Conservation (phyloP, 2,797 vertebrate genomes). For the Pitangus sulphuratus region DNA sequence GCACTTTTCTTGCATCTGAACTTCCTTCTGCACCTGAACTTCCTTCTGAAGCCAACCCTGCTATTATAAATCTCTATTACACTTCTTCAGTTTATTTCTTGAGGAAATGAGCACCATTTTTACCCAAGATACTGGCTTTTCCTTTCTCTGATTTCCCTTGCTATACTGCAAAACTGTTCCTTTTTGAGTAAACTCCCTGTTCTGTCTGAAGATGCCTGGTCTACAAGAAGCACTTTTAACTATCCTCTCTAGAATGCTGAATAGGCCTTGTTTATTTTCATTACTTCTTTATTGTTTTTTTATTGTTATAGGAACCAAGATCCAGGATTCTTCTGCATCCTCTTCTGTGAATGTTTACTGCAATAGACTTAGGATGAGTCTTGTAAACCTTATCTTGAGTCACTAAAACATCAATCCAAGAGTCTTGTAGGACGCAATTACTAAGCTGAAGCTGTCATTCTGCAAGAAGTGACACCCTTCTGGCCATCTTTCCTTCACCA, state of each 20-base stretch:
- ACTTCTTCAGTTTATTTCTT: background rate
- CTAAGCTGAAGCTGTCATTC: background rate
- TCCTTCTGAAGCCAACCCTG: background rate
- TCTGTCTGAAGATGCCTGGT: background rate
- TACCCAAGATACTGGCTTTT: background rate
- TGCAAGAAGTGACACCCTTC: background rate
- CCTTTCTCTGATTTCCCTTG: background rate
- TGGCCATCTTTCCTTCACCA: background rate
- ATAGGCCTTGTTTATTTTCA: background rate
- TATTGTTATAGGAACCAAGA: background rate
- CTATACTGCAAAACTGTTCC: background rate
- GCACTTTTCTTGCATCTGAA: background rate
- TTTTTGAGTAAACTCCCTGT: background rate
- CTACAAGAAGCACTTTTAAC: background rate
- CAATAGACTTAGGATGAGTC: background rate
- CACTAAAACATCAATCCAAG: background rate
- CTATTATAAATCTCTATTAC: background rate
- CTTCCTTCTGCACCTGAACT: background rate
- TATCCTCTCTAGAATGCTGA: background rate
- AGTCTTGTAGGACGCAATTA: background rate
- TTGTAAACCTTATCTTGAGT: slow-evolving; percentile 3
- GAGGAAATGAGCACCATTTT: background rate
- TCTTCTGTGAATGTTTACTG: background rate
- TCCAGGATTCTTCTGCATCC: background rate
- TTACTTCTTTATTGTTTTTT: background rate